Evolutionary conservation across 2,113 vertebrate species (phyloP).

Genomic region (Sorex fumeus): DNA sequence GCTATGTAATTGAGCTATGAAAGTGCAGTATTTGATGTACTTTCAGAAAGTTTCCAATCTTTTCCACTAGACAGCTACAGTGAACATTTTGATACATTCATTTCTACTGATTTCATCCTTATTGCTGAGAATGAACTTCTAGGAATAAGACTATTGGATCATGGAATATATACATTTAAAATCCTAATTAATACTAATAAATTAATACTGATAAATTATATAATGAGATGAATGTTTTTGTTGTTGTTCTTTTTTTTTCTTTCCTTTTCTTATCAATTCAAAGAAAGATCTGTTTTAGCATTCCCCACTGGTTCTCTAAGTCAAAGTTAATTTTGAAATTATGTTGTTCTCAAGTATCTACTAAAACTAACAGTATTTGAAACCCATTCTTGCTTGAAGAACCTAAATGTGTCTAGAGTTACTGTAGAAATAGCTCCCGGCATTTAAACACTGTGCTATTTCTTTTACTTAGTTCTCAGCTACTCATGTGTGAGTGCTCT

Average conservation of each 20-base stretch:
- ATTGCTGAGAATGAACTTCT: not conserved
- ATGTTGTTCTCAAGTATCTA: not conserved
- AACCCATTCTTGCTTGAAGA: slow-evolving; percentile 63
- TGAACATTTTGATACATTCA: not conserved
- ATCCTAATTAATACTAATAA: not conserved
- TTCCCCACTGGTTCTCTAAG: slow-evolving; percentile 58
- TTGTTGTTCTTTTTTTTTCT: too few species aligned
- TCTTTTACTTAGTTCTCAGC: not conserved
- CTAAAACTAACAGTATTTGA: not conserved
- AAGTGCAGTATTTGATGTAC: too few species aligned
- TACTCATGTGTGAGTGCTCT: slow-evolving; percentile 3
- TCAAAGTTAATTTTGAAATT: slow-evolving; percentile 34
- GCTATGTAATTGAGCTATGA: not conserved
- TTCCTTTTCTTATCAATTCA: slow-evolving; percentile 17
- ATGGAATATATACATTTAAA: not conserved
- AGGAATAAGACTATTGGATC: not conserved
- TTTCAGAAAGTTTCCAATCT: slow-evolving; percentile 4
- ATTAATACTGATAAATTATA: too few species aligned
- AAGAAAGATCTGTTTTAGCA: not conserved
- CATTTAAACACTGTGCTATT: not conserved
- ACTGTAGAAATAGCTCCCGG: slow-evolving; percentile 60
- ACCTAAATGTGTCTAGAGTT: slow-evolving; percentile 26
- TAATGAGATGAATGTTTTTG: not conserved
- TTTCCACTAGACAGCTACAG: not conserved
- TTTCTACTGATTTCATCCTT: not conserved